Evolutionary conservation across 2,113 vertebrate species (phyloP).

Genomic region (Sphyrna mokarran): DNA sequence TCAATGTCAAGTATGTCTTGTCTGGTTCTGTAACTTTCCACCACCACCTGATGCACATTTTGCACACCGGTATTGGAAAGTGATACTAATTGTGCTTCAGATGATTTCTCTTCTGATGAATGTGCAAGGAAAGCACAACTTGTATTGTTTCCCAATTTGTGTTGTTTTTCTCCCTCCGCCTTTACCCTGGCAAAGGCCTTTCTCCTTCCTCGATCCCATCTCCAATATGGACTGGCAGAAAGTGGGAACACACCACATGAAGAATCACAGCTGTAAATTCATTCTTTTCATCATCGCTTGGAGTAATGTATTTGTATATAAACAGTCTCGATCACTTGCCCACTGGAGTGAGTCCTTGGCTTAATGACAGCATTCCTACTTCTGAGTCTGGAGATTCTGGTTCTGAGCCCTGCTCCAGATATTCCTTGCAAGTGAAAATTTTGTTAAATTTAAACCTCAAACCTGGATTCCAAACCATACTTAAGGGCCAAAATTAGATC

Average conservation of each 20-base stretch:
- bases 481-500: not conserved
- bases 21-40: not conserved
- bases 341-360: not conserved
- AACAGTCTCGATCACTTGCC: not conserved
- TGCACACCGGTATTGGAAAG: not conserved
- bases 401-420: not conserved
- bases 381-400: not conserved
- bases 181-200: not conserved
- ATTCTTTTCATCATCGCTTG: not conserved
- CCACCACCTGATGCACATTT: not conserved
- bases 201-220: not conserved
- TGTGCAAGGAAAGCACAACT: not conserved
- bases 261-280: slow-evolving; percentile 8
- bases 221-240: not conserved
- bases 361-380: not conserved
- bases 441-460: not conserved
- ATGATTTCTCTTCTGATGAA: not conserved
- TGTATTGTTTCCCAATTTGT: not conserved
- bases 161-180: not conserved
- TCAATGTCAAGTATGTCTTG: not conserved
- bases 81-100: too few relatives aligned
- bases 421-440: not conserved
- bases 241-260: not conserved
- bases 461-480: not conserved
- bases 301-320: slow-evolving; percentile 4